Evolutionary conservation across 2,797 vertebrate genomes (phyloP).

Genomic region (Hoplostethus atlanticus): DNA sequence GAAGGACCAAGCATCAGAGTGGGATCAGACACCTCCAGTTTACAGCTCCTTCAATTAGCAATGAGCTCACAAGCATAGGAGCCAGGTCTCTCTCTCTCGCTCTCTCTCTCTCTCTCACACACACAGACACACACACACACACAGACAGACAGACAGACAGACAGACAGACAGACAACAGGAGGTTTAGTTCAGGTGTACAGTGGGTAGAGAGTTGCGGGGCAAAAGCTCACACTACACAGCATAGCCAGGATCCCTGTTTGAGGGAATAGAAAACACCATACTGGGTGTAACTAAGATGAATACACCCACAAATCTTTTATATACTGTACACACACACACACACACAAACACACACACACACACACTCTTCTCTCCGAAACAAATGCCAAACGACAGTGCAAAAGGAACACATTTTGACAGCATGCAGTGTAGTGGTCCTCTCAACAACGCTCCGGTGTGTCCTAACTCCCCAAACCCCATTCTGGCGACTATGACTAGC

Average conservation of each 20-base stretch:
- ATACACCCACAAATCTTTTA: slow-evolving; percentile 18
- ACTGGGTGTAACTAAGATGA: slow-evolving; percentile 9
- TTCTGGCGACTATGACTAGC: slow-evolving; percentile 2
- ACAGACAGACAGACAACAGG: not conserved
- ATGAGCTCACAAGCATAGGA: slow-evolving; percentile 25
- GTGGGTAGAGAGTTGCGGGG: slow-evolving; percentile 35
- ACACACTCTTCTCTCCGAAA: not conserved
- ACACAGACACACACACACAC: slow-evolving; percentile 20
- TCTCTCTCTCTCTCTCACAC: not conserved
- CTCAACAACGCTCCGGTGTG: slow-evolving; percentile 24
- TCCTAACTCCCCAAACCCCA: no score
- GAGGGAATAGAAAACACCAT: slow-evolving; percentile 22
- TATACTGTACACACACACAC: not conserved
- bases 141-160: slow-evolving; percentile 13
- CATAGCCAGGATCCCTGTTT: slow-evolving; percentile 19
- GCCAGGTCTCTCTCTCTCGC: slow-evolving; percentile 3
- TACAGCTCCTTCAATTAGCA: slow-evolving; percentile 37
- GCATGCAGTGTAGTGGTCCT: slow-evolving; percentile 57
- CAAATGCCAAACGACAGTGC: slow-evolving; percentile 5
- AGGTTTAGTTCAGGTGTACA: slow-evolving; percentile 10
- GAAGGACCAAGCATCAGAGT: slow-evolving; percentile 36
- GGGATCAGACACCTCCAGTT: slow-evolving; percentile 53
- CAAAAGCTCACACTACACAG: slow-evolving; percentile 39
- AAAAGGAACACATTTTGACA: slow-evolving; percentile 21
- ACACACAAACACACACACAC: slow-evolving; percentile 18